These are phyloP conservation scores for Acanthornis magna DNA, from an alignment of 2,797 vertebrate genomes.

Conservation along the genomic window DNA sequence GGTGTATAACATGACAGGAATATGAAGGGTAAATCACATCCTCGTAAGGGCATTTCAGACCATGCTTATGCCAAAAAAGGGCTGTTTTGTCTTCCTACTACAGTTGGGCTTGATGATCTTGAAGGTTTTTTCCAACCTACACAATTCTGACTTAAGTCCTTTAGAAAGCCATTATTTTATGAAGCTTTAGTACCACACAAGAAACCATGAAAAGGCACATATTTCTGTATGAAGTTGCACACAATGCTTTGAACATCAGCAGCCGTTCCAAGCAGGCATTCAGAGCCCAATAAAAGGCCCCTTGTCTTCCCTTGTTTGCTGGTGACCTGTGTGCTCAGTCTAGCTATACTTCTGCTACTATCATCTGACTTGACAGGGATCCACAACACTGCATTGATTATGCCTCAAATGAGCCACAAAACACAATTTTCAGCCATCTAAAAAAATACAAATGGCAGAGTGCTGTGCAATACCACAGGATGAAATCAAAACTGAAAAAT, in stretches of 20 bases:
- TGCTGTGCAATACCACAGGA: not conserved
- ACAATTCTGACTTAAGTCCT: not conserved
- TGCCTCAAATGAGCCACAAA: not conserved
- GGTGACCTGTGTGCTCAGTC: conserved; percentile 28
- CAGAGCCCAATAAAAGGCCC: conserved; percentile 7
- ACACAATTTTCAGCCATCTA: not conserved
- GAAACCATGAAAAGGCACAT: not conserved
- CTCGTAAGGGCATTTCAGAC: not conserved
- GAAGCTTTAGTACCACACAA: not conserved
- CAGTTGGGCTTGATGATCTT: not conserved
- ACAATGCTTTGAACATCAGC: conserved; percentile 33
- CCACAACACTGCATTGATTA: conserved; percentile 28
- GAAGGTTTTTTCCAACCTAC: not conserved
- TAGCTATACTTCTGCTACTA: conserved; percentile 31
- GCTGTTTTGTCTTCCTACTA: not conserved
- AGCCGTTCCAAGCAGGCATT: not conserved
- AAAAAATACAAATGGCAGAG: not conserved
- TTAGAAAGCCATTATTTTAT: not conserved
- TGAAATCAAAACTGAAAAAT: not conserved
- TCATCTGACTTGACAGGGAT: conserved; percentile 49
- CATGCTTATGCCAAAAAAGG: not conserved
- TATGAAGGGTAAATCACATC: not conserved
- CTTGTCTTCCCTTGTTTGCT: not conserved
- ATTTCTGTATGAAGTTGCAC: not conserved
- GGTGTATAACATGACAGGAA: not conserved